phyloP scores from a whole-genome alignment of 2,797 vertebrate genomes.

The Pyrocephalus nanus region DNA sequence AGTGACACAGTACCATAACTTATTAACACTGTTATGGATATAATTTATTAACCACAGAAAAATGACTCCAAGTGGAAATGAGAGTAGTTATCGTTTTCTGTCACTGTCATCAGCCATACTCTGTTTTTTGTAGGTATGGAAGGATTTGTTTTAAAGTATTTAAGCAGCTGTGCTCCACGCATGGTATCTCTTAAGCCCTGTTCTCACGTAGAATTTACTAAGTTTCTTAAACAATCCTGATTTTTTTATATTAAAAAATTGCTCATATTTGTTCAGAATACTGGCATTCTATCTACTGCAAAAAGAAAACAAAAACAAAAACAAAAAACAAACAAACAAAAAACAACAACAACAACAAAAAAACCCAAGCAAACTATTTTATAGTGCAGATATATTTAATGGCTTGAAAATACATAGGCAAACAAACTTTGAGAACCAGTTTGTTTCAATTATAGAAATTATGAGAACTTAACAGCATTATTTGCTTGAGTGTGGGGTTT shows the following conservation, averaged over 20 bases:
- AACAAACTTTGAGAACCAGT: not conserved
- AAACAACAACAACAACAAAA: too few relatives aligned
- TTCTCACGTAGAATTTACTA: not conserved
- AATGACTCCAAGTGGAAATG: slow-evolving; percentile 41
- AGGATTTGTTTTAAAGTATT: not conserved
- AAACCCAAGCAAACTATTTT: not conserved
- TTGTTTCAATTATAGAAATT: not conserved
- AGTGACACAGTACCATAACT: slow-evolving; percentile 31
- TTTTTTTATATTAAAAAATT: not conserved
- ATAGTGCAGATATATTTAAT: not conserved
- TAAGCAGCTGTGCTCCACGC: not conserved
- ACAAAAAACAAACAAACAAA: too few relatives aligned
- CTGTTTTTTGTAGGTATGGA: not conserved
- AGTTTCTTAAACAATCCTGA: not conserved
- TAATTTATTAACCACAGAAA: slow-evolving; percentile 64
- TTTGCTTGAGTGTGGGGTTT: not conserved
- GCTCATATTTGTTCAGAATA: not conserved
- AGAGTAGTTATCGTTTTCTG: slow-evolving; percentile 11
- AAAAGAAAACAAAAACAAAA: too few relatives aligned
- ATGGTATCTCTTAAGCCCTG: not conserved
- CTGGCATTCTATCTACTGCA: not conserved
- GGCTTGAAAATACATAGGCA: not conserved
- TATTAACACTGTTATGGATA: slow-evolving; percentile 57
- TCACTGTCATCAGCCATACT: slow-evolving; percentile 33
- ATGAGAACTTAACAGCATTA: not conserved